Percentiles rank a stretch among this genome's conserved stretches.
Evolutionary conservation across 2,888 invertebrate species (phyloP).

Genomic region (Eurois occulta): DNA sequence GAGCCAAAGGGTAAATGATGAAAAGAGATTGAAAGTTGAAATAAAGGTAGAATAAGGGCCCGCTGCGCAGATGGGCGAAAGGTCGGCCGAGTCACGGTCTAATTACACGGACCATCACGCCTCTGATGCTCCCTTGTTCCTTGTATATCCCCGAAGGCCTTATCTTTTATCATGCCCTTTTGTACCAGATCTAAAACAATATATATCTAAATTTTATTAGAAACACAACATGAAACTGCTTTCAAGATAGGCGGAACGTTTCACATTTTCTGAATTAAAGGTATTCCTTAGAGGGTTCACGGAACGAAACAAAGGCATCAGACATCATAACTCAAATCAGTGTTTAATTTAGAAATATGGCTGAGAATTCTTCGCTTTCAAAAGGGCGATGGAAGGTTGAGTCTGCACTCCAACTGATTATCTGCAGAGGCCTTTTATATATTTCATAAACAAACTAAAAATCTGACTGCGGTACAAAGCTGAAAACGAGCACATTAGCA

Average conservation of each 20-base stretch:
- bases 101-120: slow-evolving; percentile 73
- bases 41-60: slow-evolving; percentile 56
- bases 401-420: slow-evolving; percentile 24
- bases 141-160: slow-evolving; percentile 55
- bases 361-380: slow-evolving; percentile 27
- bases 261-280: slow-evolving; percentile 35
- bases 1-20: slow-evolving; percentile 28
- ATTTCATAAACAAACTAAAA: not conserved
- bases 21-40: slow-evolving; percentile 60
- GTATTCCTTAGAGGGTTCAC: slow-evolving; percentile 23
- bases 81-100: slow-evolving; percentile 71
- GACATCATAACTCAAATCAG: slow-evolving; percentile 54
- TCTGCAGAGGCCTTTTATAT: not conserved
- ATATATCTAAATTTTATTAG: slow-evolving; percentile 45
- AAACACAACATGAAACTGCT: slow-evolving; percentile 38
- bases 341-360: slow-evolving; percentile 57
- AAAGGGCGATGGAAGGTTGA: slow-evolving; percentile 9
- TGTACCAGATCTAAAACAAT: slow-evolving; percentile 59
- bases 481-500: not conserved
- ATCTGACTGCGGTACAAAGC: not conserved
- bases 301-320: slow-evolving; percentile 37
- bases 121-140: slow-evolving; percentile 64
- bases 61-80: slow-evolving; percentile 61
- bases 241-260: slow-evolving; percentile 37
- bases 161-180: slow-evolving; percentile 60